Evolutionary conservation across 2,888 invertebrate species (phyloP).

Genomic region (Apamea sordens): DNA sequence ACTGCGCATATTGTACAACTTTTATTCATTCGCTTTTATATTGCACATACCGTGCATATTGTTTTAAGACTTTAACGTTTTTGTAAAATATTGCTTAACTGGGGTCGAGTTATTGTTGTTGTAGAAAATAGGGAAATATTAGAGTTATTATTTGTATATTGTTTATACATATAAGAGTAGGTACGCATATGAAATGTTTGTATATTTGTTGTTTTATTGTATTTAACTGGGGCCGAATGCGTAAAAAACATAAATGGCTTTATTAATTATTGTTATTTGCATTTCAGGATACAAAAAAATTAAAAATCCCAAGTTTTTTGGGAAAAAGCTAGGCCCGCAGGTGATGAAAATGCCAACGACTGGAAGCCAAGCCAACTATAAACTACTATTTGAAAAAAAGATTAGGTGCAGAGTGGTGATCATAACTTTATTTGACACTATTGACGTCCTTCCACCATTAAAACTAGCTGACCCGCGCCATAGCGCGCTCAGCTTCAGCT

Average conservation of each 20-base stretch:
- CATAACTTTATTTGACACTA: background rate
- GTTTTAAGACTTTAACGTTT: constrained; percentile 39
- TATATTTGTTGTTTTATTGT: no score
- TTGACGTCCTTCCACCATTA: background rate
- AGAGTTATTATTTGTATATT: background rate
- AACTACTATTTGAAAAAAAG: background rate
- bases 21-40: constrained; percentile 63
- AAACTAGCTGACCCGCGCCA: no score
- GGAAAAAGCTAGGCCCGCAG: background rate
- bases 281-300: background rate
- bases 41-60: constrained; percentile 48
- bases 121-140: background rate
- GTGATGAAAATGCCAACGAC: background rate
- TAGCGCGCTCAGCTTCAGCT: no score
- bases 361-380: background rate
- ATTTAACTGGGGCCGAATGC: background rate
- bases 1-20: constrained; percentile 57
- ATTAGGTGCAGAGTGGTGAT: background rate
- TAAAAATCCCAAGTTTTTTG: background rate
- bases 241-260: background rate
- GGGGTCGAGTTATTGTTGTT: background rate
- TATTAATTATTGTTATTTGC: background rate
- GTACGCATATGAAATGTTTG: background rate
- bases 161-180: background rate
- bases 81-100: constrained; percentile 4